Conservation (phyloP, 2,113 vertebrate genomes). For the Pitta sordida region DNA sequence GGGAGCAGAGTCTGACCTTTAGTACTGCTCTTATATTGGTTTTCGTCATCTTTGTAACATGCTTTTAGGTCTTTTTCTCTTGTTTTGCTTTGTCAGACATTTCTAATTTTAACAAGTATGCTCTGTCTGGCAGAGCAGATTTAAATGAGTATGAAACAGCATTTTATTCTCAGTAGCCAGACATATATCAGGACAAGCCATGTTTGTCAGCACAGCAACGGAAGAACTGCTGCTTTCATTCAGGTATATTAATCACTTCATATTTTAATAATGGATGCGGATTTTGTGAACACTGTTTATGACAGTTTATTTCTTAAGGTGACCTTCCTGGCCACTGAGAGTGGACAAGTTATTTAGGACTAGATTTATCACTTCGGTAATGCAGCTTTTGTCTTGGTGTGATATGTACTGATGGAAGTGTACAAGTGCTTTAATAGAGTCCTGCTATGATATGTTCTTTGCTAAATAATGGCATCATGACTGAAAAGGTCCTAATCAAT, state of each 20-base stretch:
- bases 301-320: neutral
- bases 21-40: neutral
- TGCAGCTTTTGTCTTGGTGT: neutral
- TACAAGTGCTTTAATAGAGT: neutral
- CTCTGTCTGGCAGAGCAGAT: neutral
- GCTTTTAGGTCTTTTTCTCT: neutral
- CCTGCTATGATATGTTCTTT: neutral
- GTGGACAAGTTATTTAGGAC: neutral
- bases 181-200: neutral
- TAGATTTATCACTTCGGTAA: neutral
- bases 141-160: neutral
- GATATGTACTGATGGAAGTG: neutral
- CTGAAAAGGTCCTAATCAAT: neutral
- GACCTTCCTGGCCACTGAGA: neutral
- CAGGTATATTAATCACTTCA: neutral
- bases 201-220: neutral
- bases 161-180: neutral
- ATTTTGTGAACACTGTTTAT: neutral
- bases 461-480: neutral
- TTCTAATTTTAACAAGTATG: neutral
- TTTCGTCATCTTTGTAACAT: neutral
- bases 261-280: neutral
- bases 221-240: neutral
- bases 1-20: neutral
- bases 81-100: neutral